A percentile compares a stretch with the other conserved stretches of the same genome.
Evolutionary conservation across 1,140 invertebrate species (phyloP).

Genomic region (Maniola jurtina): DNA sequence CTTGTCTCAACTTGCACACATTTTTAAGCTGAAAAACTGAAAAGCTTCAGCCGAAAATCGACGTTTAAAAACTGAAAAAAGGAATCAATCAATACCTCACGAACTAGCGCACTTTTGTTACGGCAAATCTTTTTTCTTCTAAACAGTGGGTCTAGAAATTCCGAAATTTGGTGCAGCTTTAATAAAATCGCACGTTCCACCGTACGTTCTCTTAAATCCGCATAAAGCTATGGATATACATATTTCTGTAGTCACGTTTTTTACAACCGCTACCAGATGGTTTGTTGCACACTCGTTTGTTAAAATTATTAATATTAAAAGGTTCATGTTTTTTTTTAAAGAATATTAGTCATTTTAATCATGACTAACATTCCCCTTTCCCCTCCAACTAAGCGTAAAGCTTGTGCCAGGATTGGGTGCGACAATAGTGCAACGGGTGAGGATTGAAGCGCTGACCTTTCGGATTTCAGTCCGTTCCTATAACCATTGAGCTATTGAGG

Average conservation of each 20-base stretch:
- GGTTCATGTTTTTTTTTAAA: too few relatives aligned
- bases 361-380: too few relatives aligned
- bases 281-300: conserved; percentile 15
- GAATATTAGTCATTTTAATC: too few relatives aligned
- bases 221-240: conserved; percentile 32
- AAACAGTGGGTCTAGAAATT: conserved; percentile 27
- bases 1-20: conserved; percentile 3
- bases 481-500: too few relatives aligned
- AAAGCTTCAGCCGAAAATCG: conserved; percentile 17
- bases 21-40: conserved; percentile 14
- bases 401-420: too few relatives aligned
- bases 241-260: conserved; percentile 33
- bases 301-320: too few relatives aligned
- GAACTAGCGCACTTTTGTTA: conserved; percentile 34
- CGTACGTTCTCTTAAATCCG: conserved; percentile 32
- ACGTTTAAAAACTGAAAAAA: conserved; percentile 21
- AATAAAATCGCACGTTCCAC: conserved; percentile 29
- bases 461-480: too few relatives aligned
- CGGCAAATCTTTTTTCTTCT: conserved; percentile 35
- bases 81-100: conserved; percentile 35
- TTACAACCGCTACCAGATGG: conserved; percentile 28
- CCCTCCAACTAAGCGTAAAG: too few relatives aligned
- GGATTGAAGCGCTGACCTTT: too few relatives aligned
- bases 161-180: conserved; percentile 26
- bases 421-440: too few relatives aligned